These are phyloP conservation scores for Haliclona indistincta DNA, from an alignment of 37 sponge, comb jelly and placozoan genomes.

Conservation along the genomic window DNA sequence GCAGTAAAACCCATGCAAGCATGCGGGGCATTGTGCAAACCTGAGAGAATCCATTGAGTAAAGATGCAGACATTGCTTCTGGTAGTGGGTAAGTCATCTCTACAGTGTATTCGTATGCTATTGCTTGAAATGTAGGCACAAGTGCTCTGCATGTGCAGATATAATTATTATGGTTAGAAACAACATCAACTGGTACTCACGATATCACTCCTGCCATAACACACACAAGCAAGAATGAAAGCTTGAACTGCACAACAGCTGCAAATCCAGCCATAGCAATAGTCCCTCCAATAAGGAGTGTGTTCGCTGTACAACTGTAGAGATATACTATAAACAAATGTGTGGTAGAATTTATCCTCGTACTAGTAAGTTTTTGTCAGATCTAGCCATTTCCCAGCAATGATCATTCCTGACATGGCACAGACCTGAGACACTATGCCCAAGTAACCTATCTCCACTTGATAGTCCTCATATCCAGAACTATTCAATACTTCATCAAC, in stretches of 20 bases:
- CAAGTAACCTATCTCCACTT: conserved; percentile 34
- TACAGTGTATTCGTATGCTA: not conserved
- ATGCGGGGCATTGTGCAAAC: no score
- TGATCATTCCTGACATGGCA: conserved; percentile 19
- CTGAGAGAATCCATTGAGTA: not conserved
- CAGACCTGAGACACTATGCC: conserved; percentile 6
- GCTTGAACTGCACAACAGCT: no score
- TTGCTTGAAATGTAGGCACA: not conserved
- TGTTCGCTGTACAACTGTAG: no score
- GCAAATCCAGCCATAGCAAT: no score
- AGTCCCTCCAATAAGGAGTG: no score
- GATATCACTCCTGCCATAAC: no score
- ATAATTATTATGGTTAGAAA: not conserved
- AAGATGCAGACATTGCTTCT: not conserved
- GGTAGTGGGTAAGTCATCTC: conserved; percentile 8
- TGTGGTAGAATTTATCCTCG: no score
- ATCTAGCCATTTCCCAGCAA: conserved; percentile 28
- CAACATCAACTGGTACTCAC: no score
- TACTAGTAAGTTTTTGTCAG: conserved; percentile 43
- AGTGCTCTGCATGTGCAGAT: not conserved
- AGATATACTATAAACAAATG: no score
- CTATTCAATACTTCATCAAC: conserved; percentile 6
- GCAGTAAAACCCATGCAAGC: not conserved
- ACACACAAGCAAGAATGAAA: no score
- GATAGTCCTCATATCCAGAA: not conserved